Conservation (phyloP, 2,113 vertebrate species). For the Mesocricetus auratus region DNA sequence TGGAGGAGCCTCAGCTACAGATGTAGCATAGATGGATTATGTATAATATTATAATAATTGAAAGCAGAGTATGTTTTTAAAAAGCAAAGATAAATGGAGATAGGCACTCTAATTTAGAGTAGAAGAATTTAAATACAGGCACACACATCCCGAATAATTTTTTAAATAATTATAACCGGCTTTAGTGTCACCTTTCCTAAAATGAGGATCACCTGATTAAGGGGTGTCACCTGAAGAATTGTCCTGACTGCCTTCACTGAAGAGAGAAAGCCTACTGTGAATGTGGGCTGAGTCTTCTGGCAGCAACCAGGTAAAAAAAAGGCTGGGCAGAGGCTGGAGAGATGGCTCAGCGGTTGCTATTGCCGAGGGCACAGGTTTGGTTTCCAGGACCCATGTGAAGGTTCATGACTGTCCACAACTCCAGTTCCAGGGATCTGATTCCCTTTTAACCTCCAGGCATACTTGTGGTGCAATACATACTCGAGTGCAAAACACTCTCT, state of each 20-base stretch:
- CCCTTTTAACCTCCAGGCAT: neutral
- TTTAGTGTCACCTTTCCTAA: neutral
- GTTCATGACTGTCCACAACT: neutral
- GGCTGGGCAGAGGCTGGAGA: neutral
- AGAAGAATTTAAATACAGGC: neutral
- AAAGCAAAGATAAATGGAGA: neutral
- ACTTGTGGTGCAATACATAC: neutral
- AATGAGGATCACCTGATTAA: neutral
- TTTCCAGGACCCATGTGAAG: neutral
- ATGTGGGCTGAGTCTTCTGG: neutral
- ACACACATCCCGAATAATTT: neutral
- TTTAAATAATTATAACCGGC: neutral
- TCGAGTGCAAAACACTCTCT: neutral
- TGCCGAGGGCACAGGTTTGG: neutral
- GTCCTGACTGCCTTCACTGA: neutral
- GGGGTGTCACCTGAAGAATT: neutral
- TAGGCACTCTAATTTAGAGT: neutral
- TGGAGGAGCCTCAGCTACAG: neutral
- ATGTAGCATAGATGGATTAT: neutral
- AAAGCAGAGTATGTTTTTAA: neutral
- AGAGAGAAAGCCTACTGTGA: neutral
- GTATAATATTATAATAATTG: neutral
- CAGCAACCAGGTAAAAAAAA: neutral
- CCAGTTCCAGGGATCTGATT: neutral
- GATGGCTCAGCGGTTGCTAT: neutral